Evolutionary conservation across 2,113 vertebrate genomes (phyloP), one percentile per base, ranked within the genome.

Genomic region (Bucco capensis): DNA sequence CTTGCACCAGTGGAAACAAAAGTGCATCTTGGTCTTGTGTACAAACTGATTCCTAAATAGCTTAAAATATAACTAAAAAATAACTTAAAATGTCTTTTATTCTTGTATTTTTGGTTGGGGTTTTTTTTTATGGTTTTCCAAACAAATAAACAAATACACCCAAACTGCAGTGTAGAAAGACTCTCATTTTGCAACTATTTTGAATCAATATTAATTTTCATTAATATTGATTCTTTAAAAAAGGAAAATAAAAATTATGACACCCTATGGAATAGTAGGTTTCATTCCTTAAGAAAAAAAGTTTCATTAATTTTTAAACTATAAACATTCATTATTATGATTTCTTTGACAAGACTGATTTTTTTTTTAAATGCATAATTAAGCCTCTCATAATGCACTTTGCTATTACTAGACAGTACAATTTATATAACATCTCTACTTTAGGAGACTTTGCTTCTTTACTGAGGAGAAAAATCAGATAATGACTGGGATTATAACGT

Each of bases 341-440:
- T 96, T 97, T 97, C 75, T 96, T 78, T 97, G 95, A 95, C 61
- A 95, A 95, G 81, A 92, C 78, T 93, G 92, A 92, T 83, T 89
- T 61, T 64, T 96, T 95, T 95, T 86, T 61, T 96, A 97, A 98
- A 95, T 96, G 94, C 94, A 92, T 97, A 98, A 97, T 98, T 97
- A 97, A 92, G 77, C 51, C 74, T 75, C 95, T 97, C 73, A 86
- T 97, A 97, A 97, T 97, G 94, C 97, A 96, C 95, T 95, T 67
- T 96, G 83, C 69, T 95, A 90, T 95, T 97, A 96, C 96, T 97
- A 97, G 97, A 96, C 87, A 96, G 87, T 87, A 91, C 83, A 95
- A 97, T 97, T 96, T 97, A 95, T 96, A 95, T 89, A 94, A 95
- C 88, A 82, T 92, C 96, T 96, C 56, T 83, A 83, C 46, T 95